These are phyloP conservation scores for Ephestia elutella DNA, from an alignment of 1,140 invertebrate genomes.

Conservation along the genomic window DNA sequence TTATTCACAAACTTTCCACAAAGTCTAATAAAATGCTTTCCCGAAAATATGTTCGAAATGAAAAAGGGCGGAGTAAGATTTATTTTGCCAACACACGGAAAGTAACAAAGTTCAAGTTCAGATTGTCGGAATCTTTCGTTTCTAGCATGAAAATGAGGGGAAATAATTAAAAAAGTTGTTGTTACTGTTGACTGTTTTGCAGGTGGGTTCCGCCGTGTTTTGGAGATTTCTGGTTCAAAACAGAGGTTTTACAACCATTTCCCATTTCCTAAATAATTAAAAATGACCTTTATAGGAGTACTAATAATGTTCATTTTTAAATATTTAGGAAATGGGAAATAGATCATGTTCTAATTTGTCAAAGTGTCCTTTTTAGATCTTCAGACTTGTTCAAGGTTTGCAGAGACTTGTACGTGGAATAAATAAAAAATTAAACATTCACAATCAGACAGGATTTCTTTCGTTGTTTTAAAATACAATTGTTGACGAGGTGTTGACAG, in stretches of 20 bases:
- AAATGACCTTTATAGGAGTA: too few species aligned
- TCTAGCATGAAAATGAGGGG: not conserved
- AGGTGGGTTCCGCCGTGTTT: not conserved
- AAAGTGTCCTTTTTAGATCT: too few species aligned
- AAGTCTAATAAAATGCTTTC: not conserved
- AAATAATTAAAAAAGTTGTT: constrained; percentile 3
- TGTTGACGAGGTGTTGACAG: too few species aligned
- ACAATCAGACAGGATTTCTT: too few species aligned
- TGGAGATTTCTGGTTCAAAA: not conserved
- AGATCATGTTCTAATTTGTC: too few species aligned
- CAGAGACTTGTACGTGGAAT: too few species aligned
- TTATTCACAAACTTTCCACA: not conserved
- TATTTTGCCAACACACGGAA: not conserved
- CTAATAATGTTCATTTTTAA: too few species aligned
- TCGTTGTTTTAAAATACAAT: too few species aligned
- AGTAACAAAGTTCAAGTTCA: constrained; percentile 1
- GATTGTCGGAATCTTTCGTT: constrained; percentile 1
- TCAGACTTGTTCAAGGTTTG: too few species aligned
- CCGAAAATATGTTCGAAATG: not conserved
- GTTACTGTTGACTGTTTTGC: not conserved
- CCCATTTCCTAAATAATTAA: not conserved
- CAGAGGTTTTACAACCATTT: not conserved
- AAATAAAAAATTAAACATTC: too few species aligned
- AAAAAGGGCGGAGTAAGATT: not conserved
- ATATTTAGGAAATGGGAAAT: too few species aligned